Evolutionary conservation across 2,888 invertebrate genomes (phyloP), one percentile per base, ranked within the genome.

Genomic region (Drosophila villosipedis): DNA sequence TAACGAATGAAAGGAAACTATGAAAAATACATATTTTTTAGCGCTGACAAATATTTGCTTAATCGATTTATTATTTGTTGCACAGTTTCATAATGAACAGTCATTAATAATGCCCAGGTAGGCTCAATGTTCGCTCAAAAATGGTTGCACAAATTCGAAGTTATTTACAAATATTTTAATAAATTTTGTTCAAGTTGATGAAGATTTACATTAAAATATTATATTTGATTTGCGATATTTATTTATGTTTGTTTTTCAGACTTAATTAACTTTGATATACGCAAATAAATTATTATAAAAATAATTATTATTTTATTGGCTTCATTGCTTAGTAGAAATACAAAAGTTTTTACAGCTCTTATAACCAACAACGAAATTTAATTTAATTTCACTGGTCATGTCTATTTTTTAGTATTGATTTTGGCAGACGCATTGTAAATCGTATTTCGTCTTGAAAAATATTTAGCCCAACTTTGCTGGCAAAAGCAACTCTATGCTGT

Each of bases 61-160:
- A 90, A 87, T 87, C 86, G 86, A 87, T 87, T 87, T 88, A 88
- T 81, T 88, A 88, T 87, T 85, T 82, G 89, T 88, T 85, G 81
- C 78, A 85, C 85, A 90, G 80, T 82, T 83, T 80, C 89, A 81
- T 86, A 86, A 86, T 86, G 90, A 90, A 89, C 68, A 76, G 53
- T 61, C 84, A 86, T 86, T 81, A 90, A 86, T 81, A 89, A 89
- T 90, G 74, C 78, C 64, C 50, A 28, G 55, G 30, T 64, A n/a
- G 59, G 59, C 69, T 79, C 73, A 77, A 79, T 77, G 61, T 59
- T 25, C 54, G 47, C 52, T 80, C 53, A 80, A 80, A 78, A 66
- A 69, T 78, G 47, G 66, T 80, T 69, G 59, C 19, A 25, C 5
- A 3, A 25, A 35, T 35, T 12, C 16, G 10, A 25, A 19, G 25